These are phyloP conservation scores for Heliopora coerulea DNA, from an alignment of 92 coral and sea anemone genomes.

Conservation along the genomic window DNA sequence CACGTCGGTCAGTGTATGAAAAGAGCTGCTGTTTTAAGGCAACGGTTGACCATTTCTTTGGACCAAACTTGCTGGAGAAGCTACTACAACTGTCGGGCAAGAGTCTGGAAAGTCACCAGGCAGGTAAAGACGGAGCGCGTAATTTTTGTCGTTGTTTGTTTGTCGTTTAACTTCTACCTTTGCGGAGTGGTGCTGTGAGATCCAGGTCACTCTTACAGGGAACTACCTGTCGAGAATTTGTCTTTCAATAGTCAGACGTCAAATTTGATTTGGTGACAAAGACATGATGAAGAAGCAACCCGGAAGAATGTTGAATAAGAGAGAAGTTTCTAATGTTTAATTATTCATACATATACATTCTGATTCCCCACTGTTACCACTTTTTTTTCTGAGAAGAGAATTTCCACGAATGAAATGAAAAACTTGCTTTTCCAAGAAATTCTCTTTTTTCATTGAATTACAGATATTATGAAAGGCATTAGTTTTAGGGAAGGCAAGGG, in stretches of 20 bases:
- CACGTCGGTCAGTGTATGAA: conserved; percentile 11
- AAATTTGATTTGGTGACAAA: conserved; percentile 57
- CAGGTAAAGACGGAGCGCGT: conserved; percentile 34
- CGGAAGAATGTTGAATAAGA: neutral
- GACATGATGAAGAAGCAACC: conserved; percentile 46
- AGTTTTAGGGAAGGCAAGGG: neutral
- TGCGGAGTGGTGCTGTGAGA: conserved; percentile 16
- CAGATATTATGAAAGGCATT: too few relatives aligned
- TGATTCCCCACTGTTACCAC: neutral
- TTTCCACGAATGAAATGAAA: neutral
- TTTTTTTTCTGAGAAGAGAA: neutral
- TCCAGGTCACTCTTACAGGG: conserved; percentile 57
- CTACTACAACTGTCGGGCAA: conserved; percentile 43
- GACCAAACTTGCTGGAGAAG: neutral
- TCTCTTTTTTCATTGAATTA: neutral
- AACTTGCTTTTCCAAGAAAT: neutral
- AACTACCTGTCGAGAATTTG: conserved; percentile 61
- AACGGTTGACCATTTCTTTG: conserved; percentile 23
- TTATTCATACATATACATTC: neutral
- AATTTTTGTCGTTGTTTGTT: conserved; percentile 13
- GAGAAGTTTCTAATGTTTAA: neutral
- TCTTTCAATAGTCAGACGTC: conserved; percentile 63
- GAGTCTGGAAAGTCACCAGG: conserved; percentile 45
- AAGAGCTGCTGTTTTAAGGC: neutral
- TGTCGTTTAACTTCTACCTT: conserved; percentile 46